phyloP scores from a whole-genome alignment of 2,888 invertebrate genomes.

The Agriotes lineatus region DNA sequence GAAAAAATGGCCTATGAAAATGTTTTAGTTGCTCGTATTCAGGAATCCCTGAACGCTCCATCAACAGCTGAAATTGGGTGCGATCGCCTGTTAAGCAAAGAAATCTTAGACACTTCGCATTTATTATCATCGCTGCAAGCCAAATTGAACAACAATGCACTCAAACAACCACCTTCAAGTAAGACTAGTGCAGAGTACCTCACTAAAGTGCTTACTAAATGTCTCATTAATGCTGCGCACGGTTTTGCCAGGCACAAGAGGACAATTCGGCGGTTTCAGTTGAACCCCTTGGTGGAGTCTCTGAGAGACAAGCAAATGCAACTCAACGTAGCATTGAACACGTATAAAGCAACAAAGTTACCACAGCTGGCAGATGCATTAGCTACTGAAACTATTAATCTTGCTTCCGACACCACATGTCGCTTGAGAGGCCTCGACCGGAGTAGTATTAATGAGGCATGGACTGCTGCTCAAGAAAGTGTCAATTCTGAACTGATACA shows the following conservation, averaged over 20 bases:
- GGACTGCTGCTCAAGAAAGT: constrained; percentile 81
- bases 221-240: constrained; percentile 66
- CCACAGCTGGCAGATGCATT: constrained; percentile 78
- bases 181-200: constrained; percentile 75
- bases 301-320: constrained; percentile 46
- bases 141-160: constrained; percentile 71
- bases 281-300: constrained; percentile 42
- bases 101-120: constrained; percentile 82
- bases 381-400: constrained; percentile 77
- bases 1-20: constrained; percentile 87
- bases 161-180: constrained; percentile 64
- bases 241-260: constrained; percentile 44
- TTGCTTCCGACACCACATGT: constrained; percentile 68
- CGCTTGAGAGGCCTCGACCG: constrained; percentile 70
- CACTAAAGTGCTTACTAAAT: constrained; percentile 81
- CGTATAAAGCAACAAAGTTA: constrained; percentile 78
- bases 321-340: constrained; percentile 49
- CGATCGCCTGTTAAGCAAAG: constrained; percentile 74
- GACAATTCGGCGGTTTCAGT: constrained; percentile 20
- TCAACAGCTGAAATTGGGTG: constrained; percentile 67
- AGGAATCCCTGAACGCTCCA: constrained; percentile 73
- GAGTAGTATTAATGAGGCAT: constrained; percentile 79
- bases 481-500: constrained; percentile 82
- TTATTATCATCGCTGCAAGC: constrained; percentile 79
- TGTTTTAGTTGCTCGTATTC: constrained; percentile 72